phyloP scores from a whole-genome alignment of 2,113 vertebrate species.

The Stegostoma tigrinum region DNA sequence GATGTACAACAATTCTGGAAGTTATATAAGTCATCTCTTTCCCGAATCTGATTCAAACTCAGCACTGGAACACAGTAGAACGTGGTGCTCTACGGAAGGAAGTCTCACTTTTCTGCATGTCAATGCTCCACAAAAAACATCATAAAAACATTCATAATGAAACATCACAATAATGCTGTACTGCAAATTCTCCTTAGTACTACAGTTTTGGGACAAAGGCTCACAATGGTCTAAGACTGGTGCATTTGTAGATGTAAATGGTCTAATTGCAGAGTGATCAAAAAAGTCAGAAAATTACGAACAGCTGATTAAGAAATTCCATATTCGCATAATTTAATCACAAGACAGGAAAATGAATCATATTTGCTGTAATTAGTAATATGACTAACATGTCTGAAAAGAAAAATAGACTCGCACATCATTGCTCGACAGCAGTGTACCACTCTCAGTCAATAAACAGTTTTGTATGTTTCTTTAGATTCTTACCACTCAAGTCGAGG shows the following conservation, averaged over 20 bases:
- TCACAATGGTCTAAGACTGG: neutral
- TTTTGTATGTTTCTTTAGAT: conserved; percentile 30
- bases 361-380: neutral
- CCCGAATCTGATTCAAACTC: neutral
- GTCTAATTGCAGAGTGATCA: neutral
- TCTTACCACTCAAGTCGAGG: conserved; percentile 94
- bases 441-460: neutral
- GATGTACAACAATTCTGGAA: neutral
- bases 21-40: neutral
- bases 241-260: neutral
- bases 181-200: neutral
- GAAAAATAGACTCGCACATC: neutral
- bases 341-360: neutral
- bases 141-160: too few relatives aligned
- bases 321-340: neutral
- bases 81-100: neutral
- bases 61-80: neutral
- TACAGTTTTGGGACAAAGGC: neutral
- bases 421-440: neutral
- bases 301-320: neutral
- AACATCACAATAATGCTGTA: neutral
- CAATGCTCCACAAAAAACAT: neutral
- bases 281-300: neutral
- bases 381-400: neutral
- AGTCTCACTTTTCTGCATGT: neutral